Conservation (phyloP, 2,113 vertebrate genomes). For the Daubentonia madagascariensis region DNA sequence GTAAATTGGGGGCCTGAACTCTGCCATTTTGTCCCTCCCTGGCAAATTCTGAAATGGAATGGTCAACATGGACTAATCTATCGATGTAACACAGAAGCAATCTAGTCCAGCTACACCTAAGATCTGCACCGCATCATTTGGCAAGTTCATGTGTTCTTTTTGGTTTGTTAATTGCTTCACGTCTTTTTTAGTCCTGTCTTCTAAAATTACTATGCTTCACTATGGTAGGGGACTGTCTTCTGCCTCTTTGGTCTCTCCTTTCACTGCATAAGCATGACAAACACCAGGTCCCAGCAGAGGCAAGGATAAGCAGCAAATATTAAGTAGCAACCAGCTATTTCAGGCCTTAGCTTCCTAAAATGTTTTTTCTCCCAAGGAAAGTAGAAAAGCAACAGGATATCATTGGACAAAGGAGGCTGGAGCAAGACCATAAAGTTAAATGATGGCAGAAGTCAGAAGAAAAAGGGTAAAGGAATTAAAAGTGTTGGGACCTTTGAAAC, state of each 20-base stretch:
- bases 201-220: not conserved
- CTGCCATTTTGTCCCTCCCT: not conserved
- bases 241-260: not conserved
- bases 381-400: not conserved
- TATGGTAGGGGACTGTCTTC: too few species aligned
- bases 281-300: not conserved
- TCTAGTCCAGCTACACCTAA: not conserved
- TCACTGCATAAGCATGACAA: not conserved
- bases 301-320: not conserved
- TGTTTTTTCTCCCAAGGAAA: constrained; percentile 30
- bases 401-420: not conserved
- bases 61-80: not conserved
- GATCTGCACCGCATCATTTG: not conserved
- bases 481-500: not conserved
- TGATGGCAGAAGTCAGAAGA: not conserved
- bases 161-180: not conserved
- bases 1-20: not conserved
- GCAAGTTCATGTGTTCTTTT: not conserved
- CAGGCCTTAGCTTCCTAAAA: not conserved
- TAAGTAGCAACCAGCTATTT: constrained; percentile 9
- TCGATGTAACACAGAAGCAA: not conserved
- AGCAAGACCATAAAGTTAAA: not conserved
- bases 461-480: not conserved
- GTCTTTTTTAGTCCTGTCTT: not conserved
- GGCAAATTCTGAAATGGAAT: not conserved